Conservation (phyloP, 2,888 invertebrate genomes). For the Brachycybe producta region DNA sequence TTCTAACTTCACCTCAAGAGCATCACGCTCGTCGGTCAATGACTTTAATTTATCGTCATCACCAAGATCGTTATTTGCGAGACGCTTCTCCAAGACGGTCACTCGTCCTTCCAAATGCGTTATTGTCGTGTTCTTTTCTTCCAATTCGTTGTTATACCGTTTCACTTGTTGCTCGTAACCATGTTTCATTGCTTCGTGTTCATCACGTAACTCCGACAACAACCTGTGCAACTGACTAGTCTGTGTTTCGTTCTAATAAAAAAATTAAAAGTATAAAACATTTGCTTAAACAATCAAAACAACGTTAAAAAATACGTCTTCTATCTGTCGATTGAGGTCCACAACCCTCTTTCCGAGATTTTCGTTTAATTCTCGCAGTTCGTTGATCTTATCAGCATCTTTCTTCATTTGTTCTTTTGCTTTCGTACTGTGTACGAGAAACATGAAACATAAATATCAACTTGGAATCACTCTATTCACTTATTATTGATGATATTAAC, state of each 20-base stretch:
- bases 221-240: background rate
- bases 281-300: background rate
- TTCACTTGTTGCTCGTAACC: conserved; percentile 43
- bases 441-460: too few relatives aligned
- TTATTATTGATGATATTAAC: too few relatives aligned
- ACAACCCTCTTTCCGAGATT: conserved; percentile 2
- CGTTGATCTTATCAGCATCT: background rate
- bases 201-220: conserved; percentile 23
- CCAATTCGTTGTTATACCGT: conserved; percentile 25
- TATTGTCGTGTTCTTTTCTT: conserved; percentile 36
- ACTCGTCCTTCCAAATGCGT: conserved; percentile 52
- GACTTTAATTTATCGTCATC: conserved; percentile 28
- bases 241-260: background rate
- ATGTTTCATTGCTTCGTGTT: conserved; percentile 51
- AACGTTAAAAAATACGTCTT: background rate
- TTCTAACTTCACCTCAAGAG: conserved; percentile 59
- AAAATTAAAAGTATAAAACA: background rate
- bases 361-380: background rate
- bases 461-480: too few relatives aligned
- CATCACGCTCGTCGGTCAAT: conserved; percentile 21
- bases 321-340: background rate
- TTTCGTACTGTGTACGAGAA: too few relatives aligned
- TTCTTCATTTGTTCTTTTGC: too few relatives aligned
- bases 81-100: conserved; percentile 43
- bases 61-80: conserved; percentile 27